Conservation (phyloP, 1,140 invertebrate genomes). For the Aphis craccivora region DNA sequence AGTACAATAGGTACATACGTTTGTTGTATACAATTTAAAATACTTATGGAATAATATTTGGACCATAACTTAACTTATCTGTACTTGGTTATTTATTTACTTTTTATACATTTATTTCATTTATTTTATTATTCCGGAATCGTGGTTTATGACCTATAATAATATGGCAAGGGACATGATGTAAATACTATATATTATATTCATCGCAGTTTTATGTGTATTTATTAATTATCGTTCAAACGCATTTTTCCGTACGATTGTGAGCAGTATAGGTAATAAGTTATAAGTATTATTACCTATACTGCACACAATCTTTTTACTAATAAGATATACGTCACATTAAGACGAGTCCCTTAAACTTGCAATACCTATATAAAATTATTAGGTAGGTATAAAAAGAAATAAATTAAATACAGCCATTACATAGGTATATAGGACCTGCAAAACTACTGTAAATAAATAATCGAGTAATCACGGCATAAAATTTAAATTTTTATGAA, state of each 20-base stretch:
- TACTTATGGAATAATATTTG: not conserved
- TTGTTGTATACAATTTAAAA: not conserved
- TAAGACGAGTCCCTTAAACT: not conserved
- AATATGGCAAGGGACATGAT: too few relatives aligned
- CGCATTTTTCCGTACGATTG: not conserved
- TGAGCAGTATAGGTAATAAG: not conserved
- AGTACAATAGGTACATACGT: too few relatives aligned
- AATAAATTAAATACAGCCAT: not conserved
- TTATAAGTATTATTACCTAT: not conserved
- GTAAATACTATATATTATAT: not conserved
- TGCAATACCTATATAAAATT: not conserved
- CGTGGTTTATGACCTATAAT: not conserved
- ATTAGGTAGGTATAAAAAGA: not conserved
- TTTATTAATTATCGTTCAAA: not conserved
- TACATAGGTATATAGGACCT: not conserved
- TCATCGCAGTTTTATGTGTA: not conserved
- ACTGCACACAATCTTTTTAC: too few relatives aligned
- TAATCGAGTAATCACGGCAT: not conserved
- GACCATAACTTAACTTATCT: too few relatives aligned
- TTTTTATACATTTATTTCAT: too few relatives aligned
- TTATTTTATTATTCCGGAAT: not conserved
- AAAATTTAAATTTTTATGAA: not conserved
- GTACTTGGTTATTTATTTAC: too few relatives aligned
- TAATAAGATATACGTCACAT: not conserved
- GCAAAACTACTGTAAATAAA: not conserved